Evolutionary conservation across 2,797 vertebrate species (phyloP), one percentile per base, ranked within the genome.

Genomic region (Sebastiscus albofasciatus): DNA sequence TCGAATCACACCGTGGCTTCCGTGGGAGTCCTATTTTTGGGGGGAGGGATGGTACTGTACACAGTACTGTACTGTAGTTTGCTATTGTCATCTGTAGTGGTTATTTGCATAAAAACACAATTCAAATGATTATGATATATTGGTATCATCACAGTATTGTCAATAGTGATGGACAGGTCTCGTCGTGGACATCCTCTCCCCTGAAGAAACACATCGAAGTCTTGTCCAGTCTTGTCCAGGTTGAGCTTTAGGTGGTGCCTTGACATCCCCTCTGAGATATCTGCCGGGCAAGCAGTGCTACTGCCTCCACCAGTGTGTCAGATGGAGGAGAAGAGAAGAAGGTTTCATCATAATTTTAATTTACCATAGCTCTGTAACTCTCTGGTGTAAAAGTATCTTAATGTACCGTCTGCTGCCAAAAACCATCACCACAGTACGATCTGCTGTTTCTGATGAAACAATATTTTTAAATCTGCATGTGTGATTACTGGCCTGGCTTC

Each of bases 401-500:
- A 16, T 16, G 56, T 29, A 16, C 26, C 8, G 3, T 29, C 56
- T 59, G 6, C 64, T 46, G 64, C 14, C 14, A 22, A 27, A 29
- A 52, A 14, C 7, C 34, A 58, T 52, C 61, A 67, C 24, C 42
- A 54, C 20, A 68, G 39, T 67, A 58, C 6, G 29, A 55, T 72
- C 52, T 61, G 31, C 24, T 11, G 26, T 71, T 67, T 24, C 20
- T 61, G n/a, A 29, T 33, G 49, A 71, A 39, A 56, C 14, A 5
- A 3, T 60, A 61, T 68, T 62, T 66, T 73, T 46, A 67, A 34
- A 79, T 55, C 27, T 61, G 14, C 58, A 68, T 70, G 54, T 76
- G 2, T 89, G 75, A 87, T 85, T 79, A 78, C 77, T 72, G 77
- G 46, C 59, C 31, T 49, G 39, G 34, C 33, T 36, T 70, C 42